phyloP scores from a whole-genome alignment of 2,888 invertebrate genomes.

The Druceiella hillmani region DNA sequence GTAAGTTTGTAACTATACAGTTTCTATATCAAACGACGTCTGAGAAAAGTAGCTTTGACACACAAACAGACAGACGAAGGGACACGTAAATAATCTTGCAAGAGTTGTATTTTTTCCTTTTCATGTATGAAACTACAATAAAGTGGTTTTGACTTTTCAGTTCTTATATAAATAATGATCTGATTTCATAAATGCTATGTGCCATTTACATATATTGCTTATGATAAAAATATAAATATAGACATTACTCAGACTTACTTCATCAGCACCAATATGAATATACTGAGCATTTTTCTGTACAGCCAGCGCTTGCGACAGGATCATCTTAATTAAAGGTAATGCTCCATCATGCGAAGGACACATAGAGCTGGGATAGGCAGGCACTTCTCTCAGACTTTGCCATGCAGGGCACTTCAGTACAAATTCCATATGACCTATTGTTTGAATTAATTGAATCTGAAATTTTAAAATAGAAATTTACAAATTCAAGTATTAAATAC shows the following conservation, averaged over 20 bases:
- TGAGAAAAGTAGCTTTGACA: no score
- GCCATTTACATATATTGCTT: no score
- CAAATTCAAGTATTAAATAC: not conserved
- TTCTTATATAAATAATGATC: no score
- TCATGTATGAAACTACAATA: no score
- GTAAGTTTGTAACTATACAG: no score
- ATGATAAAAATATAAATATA: no score
- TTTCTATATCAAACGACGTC: no score
- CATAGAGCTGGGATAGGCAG: constrained; percentile 62
- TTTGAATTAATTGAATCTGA: constrained; percentile 72
- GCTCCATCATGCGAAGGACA: constrained; percentile 65
- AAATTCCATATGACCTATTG: constrained; percentile 84
- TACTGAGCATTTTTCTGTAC: constrained; percentile 60
- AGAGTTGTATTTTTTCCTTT: no score
- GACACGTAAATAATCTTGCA: no score
- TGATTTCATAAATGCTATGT: no score
- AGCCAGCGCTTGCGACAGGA: constrained; percentile 66
- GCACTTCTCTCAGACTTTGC: constrained; percentile 59
- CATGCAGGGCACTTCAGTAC: constrained; percentile 69
- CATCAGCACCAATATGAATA: constrained; percentile 80
- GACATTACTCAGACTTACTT: constrained; percentile 47
- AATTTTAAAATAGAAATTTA: constrained; percentile 13
- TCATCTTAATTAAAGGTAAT: constrained; percentile 54
- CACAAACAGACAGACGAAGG: no score
- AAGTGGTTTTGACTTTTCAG: no score